phyloP scores from a whole-genome alignment of 2,888 invertebrate species.

The Syrphus vitripennis region DNA sequence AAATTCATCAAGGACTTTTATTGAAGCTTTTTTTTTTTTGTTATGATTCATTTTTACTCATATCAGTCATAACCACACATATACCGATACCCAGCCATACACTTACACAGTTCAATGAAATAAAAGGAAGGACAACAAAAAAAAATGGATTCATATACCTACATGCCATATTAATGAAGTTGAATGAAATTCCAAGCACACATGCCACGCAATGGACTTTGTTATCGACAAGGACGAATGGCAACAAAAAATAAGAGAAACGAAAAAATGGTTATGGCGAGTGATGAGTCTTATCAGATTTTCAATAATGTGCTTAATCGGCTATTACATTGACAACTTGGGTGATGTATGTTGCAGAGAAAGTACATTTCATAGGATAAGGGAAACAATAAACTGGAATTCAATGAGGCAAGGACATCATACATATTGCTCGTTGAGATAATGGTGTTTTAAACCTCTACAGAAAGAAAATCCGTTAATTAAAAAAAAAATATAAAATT shows the following conservation, averaged over 20 bases:
- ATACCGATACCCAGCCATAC: background rate
- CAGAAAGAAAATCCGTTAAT: no score
- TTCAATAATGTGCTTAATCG: conserved; percentile 69
- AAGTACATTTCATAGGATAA: background rate
- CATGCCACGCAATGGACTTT: conserved; percentile 39
- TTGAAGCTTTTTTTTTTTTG: conserved; percentile 19
- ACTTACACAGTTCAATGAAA: background rate
- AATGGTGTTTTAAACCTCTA: no score
- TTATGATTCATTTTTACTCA: conserved; percentile 17
- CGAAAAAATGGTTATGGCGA: background rate
- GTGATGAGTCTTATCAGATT: conserved; percentile 53
- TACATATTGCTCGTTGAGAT: no score
- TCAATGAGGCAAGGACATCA: background rate
- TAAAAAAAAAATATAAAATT: no score
- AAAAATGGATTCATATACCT: background rate
- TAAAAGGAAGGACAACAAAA: background rate
- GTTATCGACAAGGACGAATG: background rate
- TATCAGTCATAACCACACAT: background rate
- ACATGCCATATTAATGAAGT: conserved; percentile 17
- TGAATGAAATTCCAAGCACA: conserved; percentile 61
- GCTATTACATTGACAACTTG: conserved; percentile 59
- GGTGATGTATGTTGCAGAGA: conserved; percentile 28
- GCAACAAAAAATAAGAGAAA: background rate
- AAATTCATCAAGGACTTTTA: conserved; percentile 61
- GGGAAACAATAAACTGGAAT: background rate